A percentile compares a stretch with the other conserved stretches of the same genome.
Conservation (phyloP, 2,113 vertebrate genomes). For the Podarcis muralis region DNA sequence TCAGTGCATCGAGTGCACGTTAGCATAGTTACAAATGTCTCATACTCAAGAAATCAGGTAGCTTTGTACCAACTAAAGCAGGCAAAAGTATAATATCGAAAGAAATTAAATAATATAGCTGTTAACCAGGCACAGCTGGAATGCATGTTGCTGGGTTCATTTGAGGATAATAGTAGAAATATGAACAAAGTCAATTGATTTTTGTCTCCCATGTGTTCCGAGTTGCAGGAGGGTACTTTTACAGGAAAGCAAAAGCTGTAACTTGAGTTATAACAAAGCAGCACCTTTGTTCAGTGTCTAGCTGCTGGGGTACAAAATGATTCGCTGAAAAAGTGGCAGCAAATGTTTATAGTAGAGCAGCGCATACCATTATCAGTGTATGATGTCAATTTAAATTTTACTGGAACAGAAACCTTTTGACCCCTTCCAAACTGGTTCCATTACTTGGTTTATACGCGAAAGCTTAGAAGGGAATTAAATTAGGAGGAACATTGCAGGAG, state of each 20-base stretch:
- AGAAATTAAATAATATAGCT: not conserved
- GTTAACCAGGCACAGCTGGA: not conserved
- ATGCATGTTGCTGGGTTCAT: conserved; percentile 18
- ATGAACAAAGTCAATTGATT: not conserved
- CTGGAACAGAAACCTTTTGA: conserved; percentile 73
- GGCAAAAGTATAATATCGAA: not conserved
- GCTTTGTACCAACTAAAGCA: not conserved
- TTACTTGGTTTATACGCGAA: conserved; percentile 71
- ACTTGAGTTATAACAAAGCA: conserved; percentile 18
- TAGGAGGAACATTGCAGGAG: conserved; percentile 67
- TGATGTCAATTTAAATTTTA: conserved; percentile 72
- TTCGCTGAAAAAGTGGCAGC: conserved; percentile 43
- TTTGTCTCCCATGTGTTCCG: conserved; percentile 35
- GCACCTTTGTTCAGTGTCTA: conserved; percentile 28
- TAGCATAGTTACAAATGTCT: not conserved
- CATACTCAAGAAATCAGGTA: not conserved
- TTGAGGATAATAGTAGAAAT: conserved; percentile 37
- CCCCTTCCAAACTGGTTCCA: conserved; percentile 72
- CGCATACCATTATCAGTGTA: conserved; percentile 65
- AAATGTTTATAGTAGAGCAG: conserved; percentile 58
- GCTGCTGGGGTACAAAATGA: conserved; percentile 41
- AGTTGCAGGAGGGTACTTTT: conserved; percentile 45
- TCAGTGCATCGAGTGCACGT: not conserved
- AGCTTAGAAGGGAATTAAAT: conserved; percentile 75
- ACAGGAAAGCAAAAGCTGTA: conserved; percentile 35